Base-by-base conservation (phyloP, 1,140 invertebrate species). In the Caenorhabditis tropicalis region DNA sequence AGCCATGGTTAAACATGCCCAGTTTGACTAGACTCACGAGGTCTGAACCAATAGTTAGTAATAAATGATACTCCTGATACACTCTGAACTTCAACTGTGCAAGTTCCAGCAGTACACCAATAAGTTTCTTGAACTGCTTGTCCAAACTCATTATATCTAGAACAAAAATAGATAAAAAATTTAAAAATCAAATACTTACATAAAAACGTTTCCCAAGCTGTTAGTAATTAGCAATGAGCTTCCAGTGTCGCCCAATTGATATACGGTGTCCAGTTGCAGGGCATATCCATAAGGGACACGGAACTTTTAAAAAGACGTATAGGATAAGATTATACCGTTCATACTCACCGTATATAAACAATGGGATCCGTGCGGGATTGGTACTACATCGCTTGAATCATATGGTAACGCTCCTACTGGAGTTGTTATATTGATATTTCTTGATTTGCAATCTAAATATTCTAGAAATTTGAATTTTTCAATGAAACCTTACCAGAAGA, bases 71-170 rank as follows among this genome's bases (percentile, higher is more conserved):
- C 24, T 27, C 21, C 21, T 0, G 53, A 24, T 27, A 27, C 24
- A 27, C 53, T 56, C 15, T 56, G 19, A 19, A 56, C 53, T 27
- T 56, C 10, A 27, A 56, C 7, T 27, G 19, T 10, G 29, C 53
- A 56, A 10, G 24, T 27, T 29, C 58, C 58, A 16, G 29, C 12
- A 4, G 58, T 33, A n/a, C 58, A 65, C 29, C 16, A 65, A 36
- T 65, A 65, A 10, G 7, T 7, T 7, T 36, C 21, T 16, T 56
- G 10, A 27, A 27, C 7, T 2, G 43, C 16, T 27, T n/a, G 29
- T 36, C 51, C 80, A 39, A 10, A 82, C 1, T 4, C 33, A 29
- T 24, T 82, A 51, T 82, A 82, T 19, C 80, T 82, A 29, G 24
- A 82, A 82, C 12, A 5, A 15, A 27, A 0, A 31, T 46, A 27